Base-by-base conservation (phyloP, 2,888 invertebrate species). In the Helobdella robusta region DNA sequence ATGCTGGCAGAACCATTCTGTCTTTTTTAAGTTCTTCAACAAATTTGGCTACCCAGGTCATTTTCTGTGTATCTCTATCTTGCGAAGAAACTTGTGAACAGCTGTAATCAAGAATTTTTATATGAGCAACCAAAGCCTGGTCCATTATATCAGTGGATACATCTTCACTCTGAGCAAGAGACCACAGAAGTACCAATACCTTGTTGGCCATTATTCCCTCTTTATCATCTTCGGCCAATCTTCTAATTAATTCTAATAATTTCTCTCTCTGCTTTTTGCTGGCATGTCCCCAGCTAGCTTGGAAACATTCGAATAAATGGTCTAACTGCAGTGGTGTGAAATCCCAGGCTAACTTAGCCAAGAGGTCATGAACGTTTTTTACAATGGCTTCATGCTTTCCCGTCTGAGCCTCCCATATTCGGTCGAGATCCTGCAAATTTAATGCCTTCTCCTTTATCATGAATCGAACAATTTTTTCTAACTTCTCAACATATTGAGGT, bases 151-250 rank as follows among this genome's bases (percentile, higher is more conserved):
- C 95, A 1, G 91, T 93, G 67, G 91, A 89, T 66, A 94, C 91
- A 81, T 95, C 94, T 73, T 91, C 89, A 64, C 91, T 91, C 80
- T 94, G 93, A 4, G 94, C 93, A 78, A 97, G 83, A 77, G 91
- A 92, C 95, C 95, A 97, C 80, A 97, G 89, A 54, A 95, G 82
- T 68, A 89, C 90, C 73, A 97, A 82, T 59, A 87, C 92, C 84
- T 95, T 95, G 79, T 92, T 90, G 56, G 95, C 94, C 95, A 95
- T 95, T 11, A 94, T 91, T 61, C 95, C 95, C 79, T 95, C 93
- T 79, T 97, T 95, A 79, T 97, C 95, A 79, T 97, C 95, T 81
- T 97, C 95, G 2, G 95, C 95, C 68, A 97, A 82, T 72, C 94
- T 84, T 70, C 95, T 84, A 73, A 97, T 95, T 71, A 97, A 84